phyloP scores from a whole-genome alignment of 2,888 invertebrate genomes.

The Magallana nippona region DNA sequence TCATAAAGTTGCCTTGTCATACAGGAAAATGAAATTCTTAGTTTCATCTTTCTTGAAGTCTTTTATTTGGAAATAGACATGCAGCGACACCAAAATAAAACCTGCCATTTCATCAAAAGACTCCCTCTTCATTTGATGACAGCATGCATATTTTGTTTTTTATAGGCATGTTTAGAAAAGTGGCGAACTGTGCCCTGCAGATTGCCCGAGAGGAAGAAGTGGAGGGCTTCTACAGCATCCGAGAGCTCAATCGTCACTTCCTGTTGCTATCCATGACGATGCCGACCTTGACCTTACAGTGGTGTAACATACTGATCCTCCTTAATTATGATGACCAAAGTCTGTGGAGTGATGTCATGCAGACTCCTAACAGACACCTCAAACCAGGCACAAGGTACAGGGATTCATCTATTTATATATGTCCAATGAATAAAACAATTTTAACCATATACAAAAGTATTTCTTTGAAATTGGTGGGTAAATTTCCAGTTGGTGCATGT shows the following conservation, averaged over 20 bases:
- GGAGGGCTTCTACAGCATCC: constrained; percentile 77
- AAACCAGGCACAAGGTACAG: constrained; percentile 79
- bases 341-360: constrained; percentile 86
- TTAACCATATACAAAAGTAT: too few species aligned
- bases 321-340: constrained; percentile 86
- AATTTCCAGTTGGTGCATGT: too few species aligned
- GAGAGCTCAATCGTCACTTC: constrained; percentile 75
- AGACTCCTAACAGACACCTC: constrained; percentile 75
- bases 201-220: constrained; percentile 75
- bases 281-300: constrained; percentile 87
- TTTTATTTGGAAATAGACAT: too few species aligned
- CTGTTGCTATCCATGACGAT: constrained; percentile 77
- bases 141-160: constrained; percentile 13
- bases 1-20: too few species aligned
- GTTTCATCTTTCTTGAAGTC: too few species aligned
- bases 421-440: too few species aligned
- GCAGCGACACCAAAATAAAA: too few species aligned
- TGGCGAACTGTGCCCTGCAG: constrained; percentile 83
- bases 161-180: constrained; percentile 79
- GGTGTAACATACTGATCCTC: constrained; percentile 89
- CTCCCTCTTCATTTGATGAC: too few species aligned
- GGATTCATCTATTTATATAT: background rate
- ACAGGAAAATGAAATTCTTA: too few species aligned
- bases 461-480: too few species aligned
- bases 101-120: too few species aligned